Evolutionary conservation across 1,140 invertebrate species (phyloP).

Genomic region (Drosophila sucinea): DNA sequence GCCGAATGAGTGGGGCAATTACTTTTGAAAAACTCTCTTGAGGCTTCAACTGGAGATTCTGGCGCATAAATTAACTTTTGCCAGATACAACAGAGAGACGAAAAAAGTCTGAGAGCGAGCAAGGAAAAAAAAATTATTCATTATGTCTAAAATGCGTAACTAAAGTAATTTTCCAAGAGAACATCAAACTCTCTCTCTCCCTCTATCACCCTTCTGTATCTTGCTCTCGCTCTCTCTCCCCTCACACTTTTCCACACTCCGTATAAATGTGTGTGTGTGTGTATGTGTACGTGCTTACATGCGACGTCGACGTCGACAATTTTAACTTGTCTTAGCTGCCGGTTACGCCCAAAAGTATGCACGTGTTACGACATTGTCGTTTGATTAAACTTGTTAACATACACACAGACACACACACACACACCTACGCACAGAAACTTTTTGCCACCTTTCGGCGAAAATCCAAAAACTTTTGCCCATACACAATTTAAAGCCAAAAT

Average conservation of each 20-base stretch:
- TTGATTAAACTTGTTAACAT: constrained; percentile 78
- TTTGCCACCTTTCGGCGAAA: constrained; percentile 10
- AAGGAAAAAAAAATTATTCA: constrained; percentile 53
- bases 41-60: constrained; percentile 30
- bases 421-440: not conserved
- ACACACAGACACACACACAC: constrained; percentile 22
- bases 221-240: not conserved
- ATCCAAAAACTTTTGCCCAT: constrained; percentile 35
- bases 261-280: not conserved
- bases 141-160: constrained; percentile 76
- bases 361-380: constrained; percentile 74
- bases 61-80: constrained; percentile 48
- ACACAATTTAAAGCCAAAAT: constrained; percentile 36
- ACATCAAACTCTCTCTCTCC: constrained; percentile 50
- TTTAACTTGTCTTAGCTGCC: constrained; percentile 35
- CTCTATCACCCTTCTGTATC: constrained; percentile 29
- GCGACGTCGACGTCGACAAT: constrained; percentile 19
- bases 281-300: constrained; percentile 60
- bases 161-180: constrained; percentile 73
- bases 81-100: constrained; percentile 28
- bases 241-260: not conserved
- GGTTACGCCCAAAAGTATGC: constrained; percentile 61
- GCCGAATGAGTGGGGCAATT: constrained; percentile 33
- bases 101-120: not conserved
- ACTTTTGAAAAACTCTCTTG: constrained; percentile 39